Evolutionary conservation across 2,888 invertebrate species (phyloP).

Genomic region (Eustalomyia histrio): DNA sequence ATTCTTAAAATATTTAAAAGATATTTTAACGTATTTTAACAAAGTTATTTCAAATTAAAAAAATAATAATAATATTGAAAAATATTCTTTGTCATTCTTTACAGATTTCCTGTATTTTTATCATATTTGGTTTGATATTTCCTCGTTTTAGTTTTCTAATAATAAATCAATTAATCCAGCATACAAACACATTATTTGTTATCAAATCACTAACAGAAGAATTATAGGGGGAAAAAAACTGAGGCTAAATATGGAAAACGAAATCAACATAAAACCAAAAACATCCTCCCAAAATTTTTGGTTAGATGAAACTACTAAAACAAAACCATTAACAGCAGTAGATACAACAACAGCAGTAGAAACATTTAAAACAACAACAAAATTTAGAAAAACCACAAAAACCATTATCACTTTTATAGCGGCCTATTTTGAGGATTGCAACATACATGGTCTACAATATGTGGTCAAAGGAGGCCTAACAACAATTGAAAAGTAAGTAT

Average conservation of each 20-base stretch:
- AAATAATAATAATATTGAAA: too few species aligned
- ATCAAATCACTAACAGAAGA: conserved; percentile 43
- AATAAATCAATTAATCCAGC: conserved; percentile 66
- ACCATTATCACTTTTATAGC: conserved; percentile 61
- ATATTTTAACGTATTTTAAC: too few species aligned
- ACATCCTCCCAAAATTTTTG: conserved; percentile 29
- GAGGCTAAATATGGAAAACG: background rate
- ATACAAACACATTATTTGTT: conserved; percentile 45
- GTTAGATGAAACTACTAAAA: conserved; percentile 35
- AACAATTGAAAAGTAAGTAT: conserved; percentile 72
- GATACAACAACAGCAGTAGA: conserved; percentile 33
- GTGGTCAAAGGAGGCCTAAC: conserved; percentile 69
- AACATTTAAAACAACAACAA: conserved; percentile 27
- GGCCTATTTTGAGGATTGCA: conserved; percentile 73
- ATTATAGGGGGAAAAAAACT: conserved; percentile 43
- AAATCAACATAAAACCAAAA: conserved; percentile 42
- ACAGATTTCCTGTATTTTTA: conserved; percentile 38
- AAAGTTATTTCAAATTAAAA: too few species aligned
- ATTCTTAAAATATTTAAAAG: too few species aligned
- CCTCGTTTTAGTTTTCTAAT: conserved; percentile 65
- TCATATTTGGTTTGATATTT: conserved; percentile 66
- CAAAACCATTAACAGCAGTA: conserved; percentile 62
- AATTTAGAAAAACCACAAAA: conserved; percentile 54
- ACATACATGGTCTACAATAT: conserved; percentile 76
- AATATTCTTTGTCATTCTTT: background rate